Conservation (phyloP, 2,113 vertebrate species). For the Tonatia bakeri region DNA sequence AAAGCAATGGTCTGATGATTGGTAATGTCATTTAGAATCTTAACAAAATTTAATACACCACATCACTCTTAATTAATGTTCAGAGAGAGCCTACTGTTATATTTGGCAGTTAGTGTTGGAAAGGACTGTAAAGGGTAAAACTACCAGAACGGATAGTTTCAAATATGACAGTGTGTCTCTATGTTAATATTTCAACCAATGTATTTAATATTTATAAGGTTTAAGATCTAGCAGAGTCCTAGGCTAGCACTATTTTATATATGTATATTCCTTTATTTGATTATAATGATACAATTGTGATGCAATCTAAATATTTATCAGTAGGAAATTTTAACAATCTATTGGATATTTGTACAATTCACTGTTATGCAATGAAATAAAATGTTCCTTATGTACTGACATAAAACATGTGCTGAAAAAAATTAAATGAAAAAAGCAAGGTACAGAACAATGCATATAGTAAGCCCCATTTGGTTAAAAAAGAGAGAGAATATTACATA, state of each 20-base stretch:
- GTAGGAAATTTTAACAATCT: background rate
- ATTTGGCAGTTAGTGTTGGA: slow-evolving; percentile 1
- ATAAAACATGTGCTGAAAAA: background rate
- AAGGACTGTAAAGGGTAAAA: background rate
- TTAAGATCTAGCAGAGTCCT: background rate
- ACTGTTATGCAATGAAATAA: background rate
- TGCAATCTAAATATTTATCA: background rate
- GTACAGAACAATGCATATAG: background rate
- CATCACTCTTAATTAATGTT: slow-evolving; percentile 41
- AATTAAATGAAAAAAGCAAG: background rate
- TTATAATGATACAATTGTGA: background rate
- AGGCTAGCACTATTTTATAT: background rate
- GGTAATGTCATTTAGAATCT: slow-evolving; percentile 40
- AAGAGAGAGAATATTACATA: background rate
- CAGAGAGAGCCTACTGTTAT: background rate
- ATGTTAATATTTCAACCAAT: slow-evolving; percentile 6
- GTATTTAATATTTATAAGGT: background rate
- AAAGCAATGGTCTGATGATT: slow-evolving; percentile 29
- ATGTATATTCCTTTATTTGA: background rate
- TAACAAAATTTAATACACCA: slow-evolving; percentile 50
- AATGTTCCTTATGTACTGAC: background rate
- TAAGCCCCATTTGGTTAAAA: background rate
- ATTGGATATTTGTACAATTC: background rate
- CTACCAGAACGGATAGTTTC: background rate
- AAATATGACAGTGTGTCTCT: background rate